Base-by-base conservation (phyloP, 2,113 vertebrate species). In the Peromyscus leucopus region DNA sequence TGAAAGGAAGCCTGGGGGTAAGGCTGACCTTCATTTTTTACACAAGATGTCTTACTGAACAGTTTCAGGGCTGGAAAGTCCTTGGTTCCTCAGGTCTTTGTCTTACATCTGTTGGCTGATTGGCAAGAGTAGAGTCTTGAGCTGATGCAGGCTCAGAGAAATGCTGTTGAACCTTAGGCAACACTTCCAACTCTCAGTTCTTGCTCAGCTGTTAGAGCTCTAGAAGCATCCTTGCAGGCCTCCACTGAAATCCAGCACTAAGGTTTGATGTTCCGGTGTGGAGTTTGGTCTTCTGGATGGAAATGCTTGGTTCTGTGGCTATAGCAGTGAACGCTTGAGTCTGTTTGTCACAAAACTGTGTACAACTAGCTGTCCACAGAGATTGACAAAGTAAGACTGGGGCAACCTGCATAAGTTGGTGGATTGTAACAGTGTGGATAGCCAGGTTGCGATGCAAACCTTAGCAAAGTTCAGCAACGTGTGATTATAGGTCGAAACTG, bases 1-100 rank as follows among this genome's bases (percentile, higher is more conserved):
- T 98, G 65, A 99, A 99, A 2, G 99, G 99, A 89, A 99, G 99
- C 33, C 99, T 99, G 51, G 99, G 99, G 83, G 99, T 99, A 99
- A 99, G 72, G 99, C 99, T 1, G 99, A 89, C 98, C 98, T 97
- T 99, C 98, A 94, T 98, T 99, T 79, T 99, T 98, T 21, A 99
- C 99, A 65, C 98, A 99, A 63, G 94, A 16, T 99, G 99, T 90
- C 99, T 99, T 0, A 99, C 98, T 1, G 99, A 98, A 4, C 98
- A 98, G 89, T 99, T 99, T 51, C 98, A 99, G 87, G 98, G 98
- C 92, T 99, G 98, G 71, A 99, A 99, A 0, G 99, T 99, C 82
- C 99, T 98, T 99, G 99, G n/a, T 11, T 99, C 99, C 92, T 99
- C 99, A 89, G 99, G 2, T 99, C 12, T 98, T 6, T 99, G 98